phyloP scores from a whole-genome alignment of 2,113 vertebrate genomes.

The Sorex araneus region DNA sequence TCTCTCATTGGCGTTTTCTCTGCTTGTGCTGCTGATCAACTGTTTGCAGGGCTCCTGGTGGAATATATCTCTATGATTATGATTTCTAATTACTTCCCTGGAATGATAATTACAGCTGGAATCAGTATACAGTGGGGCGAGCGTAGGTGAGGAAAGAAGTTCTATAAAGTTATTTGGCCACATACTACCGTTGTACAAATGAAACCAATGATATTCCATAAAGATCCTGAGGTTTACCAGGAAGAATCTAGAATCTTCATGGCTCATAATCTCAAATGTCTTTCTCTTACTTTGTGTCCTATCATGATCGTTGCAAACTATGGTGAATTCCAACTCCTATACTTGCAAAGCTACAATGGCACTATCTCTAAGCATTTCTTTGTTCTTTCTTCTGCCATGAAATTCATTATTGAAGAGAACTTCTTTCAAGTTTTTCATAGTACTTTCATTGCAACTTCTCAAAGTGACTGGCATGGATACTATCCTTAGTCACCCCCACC shows the following conservation, averaged over 20 bases:
- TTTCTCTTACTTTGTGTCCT: fast-evolving
- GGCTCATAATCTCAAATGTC: fast-evolving
- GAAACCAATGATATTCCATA: background rate
- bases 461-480: background rate
- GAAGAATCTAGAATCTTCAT: background rate
- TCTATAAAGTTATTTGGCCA: background rate
- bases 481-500: background rate
- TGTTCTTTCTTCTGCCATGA: fast-evolving
- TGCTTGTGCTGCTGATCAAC: background rate
- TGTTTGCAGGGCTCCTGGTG: background rate
- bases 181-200: background rate
- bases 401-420: background rate
- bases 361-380: fast-evolving
- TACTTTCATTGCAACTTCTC: background rate
- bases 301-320: background rate
- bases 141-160: background rate
- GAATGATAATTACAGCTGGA: background rate
- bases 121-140: background rate
- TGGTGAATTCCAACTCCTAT: background rate
- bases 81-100: background rate
- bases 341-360: too few species aligned
- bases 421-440: background rate
- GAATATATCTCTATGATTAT: background rate
- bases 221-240: background rate
- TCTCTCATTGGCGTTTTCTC: background rate